Conservation (phyloP, 1,140 invertebrate species). For the Scaptomyza hsui region DNA sequence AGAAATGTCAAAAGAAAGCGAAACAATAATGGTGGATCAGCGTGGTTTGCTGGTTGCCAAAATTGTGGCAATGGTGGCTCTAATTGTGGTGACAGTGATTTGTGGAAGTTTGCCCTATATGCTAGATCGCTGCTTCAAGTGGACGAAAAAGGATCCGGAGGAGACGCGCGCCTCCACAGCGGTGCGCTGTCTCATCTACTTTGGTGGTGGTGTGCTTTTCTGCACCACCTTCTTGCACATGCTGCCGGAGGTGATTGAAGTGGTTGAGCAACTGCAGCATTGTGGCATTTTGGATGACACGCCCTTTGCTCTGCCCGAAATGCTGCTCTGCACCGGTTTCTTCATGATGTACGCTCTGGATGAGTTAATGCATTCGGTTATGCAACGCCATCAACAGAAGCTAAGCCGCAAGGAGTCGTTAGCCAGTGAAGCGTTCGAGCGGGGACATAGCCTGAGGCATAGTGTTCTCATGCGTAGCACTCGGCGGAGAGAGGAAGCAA, state of each 20-base stretch:
- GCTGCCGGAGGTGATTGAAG: constrained; percentile 93
- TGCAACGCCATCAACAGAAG: constrained; percentile 85
- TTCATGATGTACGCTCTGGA: constrained; percentile 94
- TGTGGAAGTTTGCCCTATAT: constrained; percentile 89
- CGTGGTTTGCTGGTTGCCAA: constrained; percentile 86
- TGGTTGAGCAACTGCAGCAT: constrained; percentile 86
- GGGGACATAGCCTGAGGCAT: constrained; percentile 64
- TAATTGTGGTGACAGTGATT: constrained; percentile 88
- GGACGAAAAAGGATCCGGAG: constrained; percentile 84
- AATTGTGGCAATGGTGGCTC: constrained; percentile 88
- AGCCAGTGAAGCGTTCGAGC: constrained; percentile 65
- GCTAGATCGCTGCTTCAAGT: constrained; percentile 87
- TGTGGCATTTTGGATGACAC: constrained; percentile 84
- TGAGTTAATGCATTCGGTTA: constrained; percentile 89
- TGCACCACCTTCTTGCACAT: constrained; percentile 96
- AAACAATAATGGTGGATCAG: constrained; percentile 48
- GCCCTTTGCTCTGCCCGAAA: constrained; percentile 88
- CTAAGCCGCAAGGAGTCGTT: constrained; percentile 52
- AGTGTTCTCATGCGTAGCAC: constrained; percentile 52
- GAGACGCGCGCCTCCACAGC: constrained; percentile 83
- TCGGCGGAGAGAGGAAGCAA: background rate
- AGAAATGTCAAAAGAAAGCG: background rate
- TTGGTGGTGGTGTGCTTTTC: constrained; percentile 95
- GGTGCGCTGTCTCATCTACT: constrained; percentile 89
- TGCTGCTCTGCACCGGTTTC: constrained; percentile 90